Percentiles rank a stretch among this genome's conserved stretches.
Conservation (phyloP, 2,888 invertebrate species). For the Smittia sp. region DNA sequence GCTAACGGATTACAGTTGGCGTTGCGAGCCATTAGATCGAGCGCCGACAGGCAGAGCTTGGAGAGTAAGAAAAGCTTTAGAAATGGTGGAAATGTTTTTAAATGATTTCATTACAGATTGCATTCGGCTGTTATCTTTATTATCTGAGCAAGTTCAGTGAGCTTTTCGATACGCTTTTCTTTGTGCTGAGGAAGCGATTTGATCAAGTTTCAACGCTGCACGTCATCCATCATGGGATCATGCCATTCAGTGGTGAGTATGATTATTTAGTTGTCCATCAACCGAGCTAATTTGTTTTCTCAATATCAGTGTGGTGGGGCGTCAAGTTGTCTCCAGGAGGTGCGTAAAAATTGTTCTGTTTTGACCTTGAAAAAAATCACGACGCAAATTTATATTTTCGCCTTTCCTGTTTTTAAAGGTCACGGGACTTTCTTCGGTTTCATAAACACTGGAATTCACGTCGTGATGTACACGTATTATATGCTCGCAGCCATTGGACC, state of each 20-base stretch:
- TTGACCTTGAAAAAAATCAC: too few species aligned
- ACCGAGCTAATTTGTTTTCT: neutral
- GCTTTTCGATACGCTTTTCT: slow-evolving; percentile 91
- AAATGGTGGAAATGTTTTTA: neutral
- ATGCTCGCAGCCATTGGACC: slow-evolving; percentile 89
- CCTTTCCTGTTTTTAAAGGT: slow-evolving; percentile 94
- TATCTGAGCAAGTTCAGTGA: slow-evolving; percentile 93
- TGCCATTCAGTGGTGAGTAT: slow-evolving; percentile 72
- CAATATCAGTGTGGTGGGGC: slow-evolving; percentile 72
- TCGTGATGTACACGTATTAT: slow-evolving; percentile 94
- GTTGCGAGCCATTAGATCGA: slow-evolving; percentile 81
- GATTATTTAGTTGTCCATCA: neutral
- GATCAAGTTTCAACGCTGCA: slow-evolving; percentile 88
- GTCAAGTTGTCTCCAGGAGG: slow-evolving; percentile 80
- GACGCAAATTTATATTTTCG: slow-evolving; percentile 78
- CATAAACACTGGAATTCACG: slow-evolving; percentile 94
- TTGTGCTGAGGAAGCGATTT: slow-evolving; percentile 89
- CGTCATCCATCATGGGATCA: slow-evolving; percentile 91
- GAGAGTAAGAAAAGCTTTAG: slow-evolving; percentile 56
- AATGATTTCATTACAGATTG: slow-evolving; percentile 73
- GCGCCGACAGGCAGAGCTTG: slow-evolving; percentile 68
- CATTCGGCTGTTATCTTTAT: slow-evolving; percentile 87
- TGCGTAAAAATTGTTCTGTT: slow-evolving; percentile 13
- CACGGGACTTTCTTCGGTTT: slow-evolving; percentile 95
- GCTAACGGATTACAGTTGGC: slow-evolving; percentile 68